Base-by-base conservation (phyloP, 1,140 invertebrate species). In the Pristionchus pacificus region DNA sequence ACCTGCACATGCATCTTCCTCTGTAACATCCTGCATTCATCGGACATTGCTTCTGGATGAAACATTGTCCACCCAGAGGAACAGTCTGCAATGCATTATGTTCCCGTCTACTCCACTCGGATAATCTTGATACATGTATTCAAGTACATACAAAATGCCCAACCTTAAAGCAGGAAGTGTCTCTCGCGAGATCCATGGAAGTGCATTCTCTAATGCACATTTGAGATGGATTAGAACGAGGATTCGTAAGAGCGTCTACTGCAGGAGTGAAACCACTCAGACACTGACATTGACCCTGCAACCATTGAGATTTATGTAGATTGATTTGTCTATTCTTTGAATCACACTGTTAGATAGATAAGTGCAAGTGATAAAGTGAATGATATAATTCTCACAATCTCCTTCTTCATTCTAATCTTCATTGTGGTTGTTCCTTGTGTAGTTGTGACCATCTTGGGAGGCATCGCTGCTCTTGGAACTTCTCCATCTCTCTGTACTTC, bases 31-130 rank as follows among this genome's bases (percentile, higher is more conserved):
- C 81, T 2, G 82, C 78, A 55, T 83, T 81, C 19, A 75, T 70
- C 1, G 81, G 81, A 49, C 81, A 83, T 68, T 83, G 81, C 58
- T 76, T 77, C 73, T 83, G 81, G 13, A 83, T 79, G 68, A 83
- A 83, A 61, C 81, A 83, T n/a, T 78, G 65, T 1, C 70, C 79
- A 14, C 79, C 81, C 0, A 83, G 74, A 24, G 73, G 65, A 0
- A 70, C 71, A 6, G 58, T 38, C 68, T 69, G 68, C 19, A 68
- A 60, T 6, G 19, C 6, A 49, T 19, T 10, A 49, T 74, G n/a
- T n/a, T n/a, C n/a, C n/a, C n/a, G n/a, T n/a, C n/a, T n/a, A n/a
- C n/a, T n/a, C n/a, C n/a, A n/a, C n/a, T n/a, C n/a, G n/a, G n/a
- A n/a, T n/a, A n/a, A n/a, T n/a, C n/a, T n/a, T n/a, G n/a, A n/a